These are phyloP conservation scores for Dasypus novemcinctus DNA, from an alignment of 2,113 vertebrate species.

Conservation along the genomic window DNA sequence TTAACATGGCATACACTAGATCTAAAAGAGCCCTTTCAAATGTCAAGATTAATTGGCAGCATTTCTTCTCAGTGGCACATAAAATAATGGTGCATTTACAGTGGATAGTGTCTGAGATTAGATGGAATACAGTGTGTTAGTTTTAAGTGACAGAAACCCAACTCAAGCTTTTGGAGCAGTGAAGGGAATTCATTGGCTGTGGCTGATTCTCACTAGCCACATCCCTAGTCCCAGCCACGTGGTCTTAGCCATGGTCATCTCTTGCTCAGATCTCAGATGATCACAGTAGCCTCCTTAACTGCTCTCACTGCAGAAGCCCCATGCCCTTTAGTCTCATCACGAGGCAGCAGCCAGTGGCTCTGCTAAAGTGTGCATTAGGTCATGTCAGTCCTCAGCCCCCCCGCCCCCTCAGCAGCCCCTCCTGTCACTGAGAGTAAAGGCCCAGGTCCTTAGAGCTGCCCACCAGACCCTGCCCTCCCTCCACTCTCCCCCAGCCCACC, in stretches of 20 bases:
- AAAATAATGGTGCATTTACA: not conserved
- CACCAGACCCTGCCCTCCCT: not conserved
- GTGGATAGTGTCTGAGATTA: not conserved
- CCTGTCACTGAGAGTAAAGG: not conserved
- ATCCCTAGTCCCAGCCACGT: too few species aligned
- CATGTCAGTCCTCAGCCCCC: too few species aligned
- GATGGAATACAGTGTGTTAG: accelerated
- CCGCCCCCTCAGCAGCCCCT: not conserved
- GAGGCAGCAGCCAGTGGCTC: not conserved
- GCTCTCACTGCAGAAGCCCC: accelerated
- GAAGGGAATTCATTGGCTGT: not conserved
- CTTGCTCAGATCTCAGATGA: not conserved
- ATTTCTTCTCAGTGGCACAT: not conserved
- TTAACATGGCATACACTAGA: accelerated
- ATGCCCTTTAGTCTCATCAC: not conserved
- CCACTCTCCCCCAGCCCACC: not conserved
- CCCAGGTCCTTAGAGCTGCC: not conserved
- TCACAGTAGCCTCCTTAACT: not conserved
- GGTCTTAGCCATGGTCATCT: not conserved
- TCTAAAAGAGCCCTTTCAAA: not conserved
- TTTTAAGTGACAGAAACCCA: not conserved
- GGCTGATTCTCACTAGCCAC: not conserved
- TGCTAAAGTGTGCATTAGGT: too few species aligned
- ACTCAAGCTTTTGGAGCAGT: not conserved
- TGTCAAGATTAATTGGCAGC: not conserved